Conservation (phyloP, 2,888 invertebrate genomes). For the Euphydryas editha region DNA sequence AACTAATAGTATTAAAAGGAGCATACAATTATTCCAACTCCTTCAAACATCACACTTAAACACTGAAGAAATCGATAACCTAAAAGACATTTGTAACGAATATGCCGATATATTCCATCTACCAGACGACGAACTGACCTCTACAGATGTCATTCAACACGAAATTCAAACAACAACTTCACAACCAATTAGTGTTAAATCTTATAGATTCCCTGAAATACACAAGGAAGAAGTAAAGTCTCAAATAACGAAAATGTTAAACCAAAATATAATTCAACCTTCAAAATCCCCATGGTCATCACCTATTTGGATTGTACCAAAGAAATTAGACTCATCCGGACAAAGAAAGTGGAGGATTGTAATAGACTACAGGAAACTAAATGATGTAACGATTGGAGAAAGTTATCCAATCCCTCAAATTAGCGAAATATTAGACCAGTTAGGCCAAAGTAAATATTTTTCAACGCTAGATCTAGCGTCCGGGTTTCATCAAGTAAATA, state of each 20-base stretch:
- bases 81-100: conserved; percentile 34
- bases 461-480: neutral
- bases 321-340: conserved; percentile 40
- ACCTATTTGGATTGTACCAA: conserved; percentile 19
- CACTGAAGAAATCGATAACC: conserved; percentile 33
- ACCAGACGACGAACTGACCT: conserved; percentile 32
- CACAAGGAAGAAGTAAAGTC: conserved; percentile 14
- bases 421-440: conserved; percentile 43
- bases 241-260: too few species aligned
- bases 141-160: conserved; percentile 34
- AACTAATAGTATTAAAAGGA: too few species aligned
- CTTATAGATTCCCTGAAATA: conserved; percentile 18
- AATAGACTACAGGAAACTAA: conserved; percentile 30
- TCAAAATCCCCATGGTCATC: conserved; percentile 44
- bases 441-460: conserved; percentile 43
- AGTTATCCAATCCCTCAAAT: conserved; percentile 46
- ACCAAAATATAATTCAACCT: conserved; percentile 2
- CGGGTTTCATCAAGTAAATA: conserved; percentile 34
- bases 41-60: conserved; percentile 40
- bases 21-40: conserved; percentile 30
- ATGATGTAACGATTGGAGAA: conserved; percentile 43
- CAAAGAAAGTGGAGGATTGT: conserved; percentile 42
- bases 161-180: conserved; percentile 33
- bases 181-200: conserved; percentile 37
- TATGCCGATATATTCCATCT: conserved; percentile 43